Conservation (phyloP, 2,888 invertebrate species). For the Sacculina carcini region DNA sequence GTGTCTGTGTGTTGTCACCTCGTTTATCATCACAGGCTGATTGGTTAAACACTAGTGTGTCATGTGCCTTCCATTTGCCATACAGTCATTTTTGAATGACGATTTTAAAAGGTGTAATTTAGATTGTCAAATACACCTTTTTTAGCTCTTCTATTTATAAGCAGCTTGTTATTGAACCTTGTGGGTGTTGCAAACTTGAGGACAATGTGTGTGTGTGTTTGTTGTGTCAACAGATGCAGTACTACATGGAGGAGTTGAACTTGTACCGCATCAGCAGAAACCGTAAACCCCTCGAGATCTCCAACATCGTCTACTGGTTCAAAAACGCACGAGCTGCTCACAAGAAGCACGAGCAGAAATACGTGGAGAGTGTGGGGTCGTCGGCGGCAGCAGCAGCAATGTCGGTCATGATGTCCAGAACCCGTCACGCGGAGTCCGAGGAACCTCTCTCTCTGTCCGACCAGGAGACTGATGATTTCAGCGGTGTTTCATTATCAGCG, state of each 20-base stretch:
- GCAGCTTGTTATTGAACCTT: too few relatives aligned
- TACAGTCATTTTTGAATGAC: too few relatives aligned
- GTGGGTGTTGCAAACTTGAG: too few relatives aligned
- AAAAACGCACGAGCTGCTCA: slow-evolving; percentile 24
- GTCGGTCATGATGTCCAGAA: slow-evolving; percentile 11
- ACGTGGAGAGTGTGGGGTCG: slow-evolving; percentile 10
- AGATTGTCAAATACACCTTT: too few relatives aligned
- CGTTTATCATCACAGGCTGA: too few relatives aligned
- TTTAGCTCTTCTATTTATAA: too few relatives aligned
- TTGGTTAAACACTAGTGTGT: too few relatives aligned
- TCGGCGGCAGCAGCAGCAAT: slow-evolving; percentile 9
- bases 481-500: too few relatives aligned
- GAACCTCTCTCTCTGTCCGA: background rate
- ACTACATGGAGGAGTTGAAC: slow-evolving; percentile 81
- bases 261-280: slow-evolving; percentile 70
- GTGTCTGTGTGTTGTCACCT: too few relatives aligned
- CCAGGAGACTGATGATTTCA: too few relatives aligned
- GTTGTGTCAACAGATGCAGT: slow-evolving; percentile 36
- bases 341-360: slow-evolving; percentile 12
- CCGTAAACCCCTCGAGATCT: slow-evolving; percentile 74
- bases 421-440: slow-evolving; percentile 7
- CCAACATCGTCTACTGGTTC: slow-evolving; percentile 92
- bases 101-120: too few relatives aligned
- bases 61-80: too few relatives aligned
- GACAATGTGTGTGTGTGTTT: background rate